A percentile compares a stretch with the other conserved stretches of the same genome.
phyloP scores from a whole-genome alignment of 1,140 invertebrate genomes.

The Drosophila albomicans region DNA sequence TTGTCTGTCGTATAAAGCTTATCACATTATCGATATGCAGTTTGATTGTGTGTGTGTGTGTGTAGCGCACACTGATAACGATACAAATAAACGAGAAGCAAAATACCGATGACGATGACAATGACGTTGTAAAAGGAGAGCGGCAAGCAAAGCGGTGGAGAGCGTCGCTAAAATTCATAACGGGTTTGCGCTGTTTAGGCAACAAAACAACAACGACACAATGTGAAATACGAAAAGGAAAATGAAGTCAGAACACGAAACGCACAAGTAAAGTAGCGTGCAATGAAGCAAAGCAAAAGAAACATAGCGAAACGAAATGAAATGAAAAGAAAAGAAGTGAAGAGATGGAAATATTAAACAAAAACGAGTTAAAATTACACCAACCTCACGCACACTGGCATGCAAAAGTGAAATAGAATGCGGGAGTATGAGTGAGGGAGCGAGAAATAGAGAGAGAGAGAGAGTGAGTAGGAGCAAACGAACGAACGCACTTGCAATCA shows the following conservation, averaged over 20 bases:
- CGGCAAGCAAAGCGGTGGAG: neutral
- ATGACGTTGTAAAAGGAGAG: slow-evolving; percentile 33
- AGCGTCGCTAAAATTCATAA: slow-evolving; percentile 54
- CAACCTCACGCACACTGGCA: slow-evolving; percentile 23
- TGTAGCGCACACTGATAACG: slow-evolving; percentile 61
- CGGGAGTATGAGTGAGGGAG: neutral
- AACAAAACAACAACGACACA: slow-evolving; percentile 7
- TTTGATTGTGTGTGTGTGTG: neutral
- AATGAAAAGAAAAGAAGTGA: slow-evolving; percentile 47
- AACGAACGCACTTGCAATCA: slow-evolving; percentile 52
- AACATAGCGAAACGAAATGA: slow-evolving; percentile 7
- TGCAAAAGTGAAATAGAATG: neutral
- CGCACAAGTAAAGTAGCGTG: slow-evolving; percentile 31
- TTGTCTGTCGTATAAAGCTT: neutral
- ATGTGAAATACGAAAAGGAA: slow-evolving; percentile 36
- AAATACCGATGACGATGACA: slow-evolving; percentile 43
- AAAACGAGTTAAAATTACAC: slow-evolving; percentile 77
- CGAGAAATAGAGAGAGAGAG: neutral
- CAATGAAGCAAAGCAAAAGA: slow-evolving; percentile 35
- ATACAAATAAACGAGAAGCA: slow-evolving; percentile 50
- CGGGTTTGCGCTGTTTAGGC: slow-evolving; percentile 45
- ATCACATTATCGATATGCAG: neutral
- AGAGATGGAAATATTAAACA: slow-evolving; percentile 50
- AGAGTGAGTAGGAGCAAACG: neutral
- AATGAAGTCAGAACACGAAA: slow-evolving; percentile 64